These are phyloP conservation scores for Chromoteleia sp. DNA, from an alignment of 2,888 invertebrate genomes.

Conservation along the genomic window DNA sequence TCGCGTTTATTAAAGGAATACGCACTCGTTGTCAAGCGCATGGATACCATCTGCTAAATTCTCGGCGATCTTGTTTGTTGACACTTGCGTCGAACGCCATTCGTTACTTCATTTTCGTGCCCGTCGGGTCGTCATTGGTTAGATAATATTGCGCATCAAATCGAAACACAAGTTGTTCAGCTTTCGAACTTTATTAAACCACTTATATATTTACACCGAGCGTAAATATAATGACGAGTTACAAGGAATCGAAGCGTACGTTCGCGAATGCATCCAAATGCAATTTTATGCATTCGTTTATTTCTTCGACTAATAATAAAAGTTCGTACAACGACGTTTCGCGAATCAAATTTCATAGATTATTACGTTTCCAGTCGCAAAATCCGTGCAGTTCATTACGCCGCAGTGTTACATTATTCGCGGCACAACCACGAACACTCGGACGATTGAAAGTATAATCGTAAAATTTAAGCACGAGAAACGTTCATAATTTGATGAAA, in stretches of 20 bases:
- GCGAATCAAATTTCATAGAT: too few relatives aligned
- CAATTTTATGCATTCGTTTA: too few relatives aligned
- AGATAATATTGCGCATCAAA: conserved; percentile 23
- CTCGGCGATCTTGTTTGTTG: conserved; percentile 56
- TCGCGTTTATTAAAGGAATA: conserved; percentile 68
- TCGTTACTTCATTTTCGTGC: conserved; percentile 55
- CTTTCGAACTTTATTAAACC: not conserved
- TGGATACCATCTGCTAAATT: conserved; percentile 52
- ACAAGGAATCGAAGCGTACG: too few relatives aligned
- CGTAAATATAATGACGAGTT: too few relatives aligned
- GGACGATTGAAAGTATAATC: not conserved
- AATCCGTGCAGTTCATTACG: too few relatives aligned
- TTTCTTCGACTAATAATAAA: too few relatives aligned
- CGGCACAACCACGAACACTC: too few relatives aligned
- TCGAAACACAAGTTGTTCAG: conserved; percentile 8
- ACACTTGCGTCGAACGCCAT: conserved; percentile 55
- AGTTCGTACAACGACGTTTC: too few relatives aligned
- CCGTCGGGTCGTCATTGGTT: conserved; percentile 16
- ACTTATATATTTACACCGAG: too few relatives aligned
- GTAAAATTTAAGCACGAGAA: not conserved
- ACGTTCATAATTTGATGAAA: conserved; percentile 13
- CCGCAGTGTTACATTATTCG: too few relatives aligned
- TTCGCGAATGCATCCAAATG: too few relatives aligned
- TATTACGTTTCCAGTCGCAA: too few relatives aligned
- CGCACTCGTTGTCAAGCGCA: conserved; percentile 57